A percentile compares a stretch with the other conserved stretches of the same genome.
Evolutionary conservation across 1,140 invertebrate species (phyloP).

Genomic region (Gyrodactylus salaris): DNA sequence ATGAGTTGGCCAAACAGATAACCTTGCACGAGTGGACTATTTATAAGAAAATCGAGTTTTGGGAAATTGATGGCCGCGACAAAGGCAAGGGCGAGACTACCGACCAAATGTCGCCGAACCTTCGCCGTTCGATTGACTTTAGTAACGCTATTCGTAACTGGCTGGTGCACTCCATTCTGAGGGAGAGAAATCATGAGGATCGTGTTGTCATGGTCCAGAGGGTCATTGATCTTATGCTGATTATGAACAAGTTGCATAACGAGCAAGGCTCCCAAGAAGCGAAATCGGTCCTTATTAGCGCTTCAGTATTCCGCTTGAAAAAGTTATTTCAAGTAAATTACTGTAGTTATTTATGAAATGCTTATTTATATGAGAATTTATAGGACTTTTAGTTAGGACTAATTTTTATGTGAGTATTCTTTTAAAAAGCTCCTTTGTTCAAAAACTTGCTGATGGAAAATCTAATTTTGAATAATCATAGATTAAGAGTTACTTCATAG

Average conservation of each 20-base stretch:
- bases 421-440: no score
- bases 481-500: neutral
- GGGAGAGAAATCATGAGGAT: neutral
- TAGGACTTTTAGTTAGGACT: no score
- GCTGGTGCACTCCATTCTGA: neutral
- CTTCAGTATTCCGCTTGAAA: slow-evolving; percentile 5
- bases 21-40: slow-evolving; percentile 4
- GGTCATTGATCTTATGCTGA: neutral
- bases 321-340: neutral
- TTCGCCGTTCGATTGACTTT: neutral
- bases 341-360: no score
- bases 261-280: slow-evolving; percentile 2
- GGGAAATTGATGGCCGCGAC: slow-evolving; percentile 2
- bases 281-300: neutral
- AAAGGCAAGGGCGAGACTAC: neutral
- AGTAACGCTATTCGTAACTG: neutral
- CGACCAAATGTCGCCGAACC: neutral
- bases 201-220: neutral
- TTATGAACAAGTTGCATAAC: neutral
- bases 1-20: slow-evolving; percentile 3
- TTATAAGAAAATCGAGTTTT: slow-evolving; percentile 4
- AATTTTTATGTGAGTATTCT: no score
- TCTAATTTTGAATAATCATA: no score
- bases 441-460: no score
- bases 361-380: no score